Conservation (phyloP, 37 sponge, comb jelly and placozoan species). For the Halichondria panicea region DNA sequence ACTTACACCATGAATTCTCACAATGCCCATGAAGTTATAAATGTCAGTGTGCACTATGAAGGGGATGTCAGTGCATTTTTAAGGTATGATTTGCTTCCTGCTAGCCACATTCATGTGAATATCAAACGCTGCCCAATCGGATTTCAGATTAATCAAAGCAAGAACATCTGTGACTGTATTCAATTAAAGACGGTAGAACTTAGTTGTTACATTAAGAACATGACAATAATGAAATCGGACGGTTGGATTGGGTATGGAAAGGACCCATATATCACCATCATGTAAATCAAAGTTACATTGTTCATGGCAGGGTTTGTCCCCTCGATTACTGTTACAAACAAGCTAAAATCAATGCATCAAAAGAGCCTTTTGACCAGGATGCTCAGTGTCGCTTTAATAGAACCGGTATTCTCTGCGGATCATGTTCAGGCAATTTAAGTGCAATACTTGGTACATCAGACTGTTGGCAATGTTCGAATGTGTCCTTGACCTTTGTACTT, state of each 20-base stretch:
- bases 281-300: not conserved
- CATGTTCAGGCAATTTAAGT: slow-evolving; percentile 29
- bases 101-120: no score
- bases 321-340: slow-evolving; percentile 23
- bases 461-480: slow-evolving; percentile 25
- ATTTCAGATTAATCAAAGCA: no score
- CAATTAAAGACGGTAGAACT: no score
- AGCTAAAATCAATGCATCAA: not conserved
- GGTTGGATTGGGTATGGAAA: not conserved
- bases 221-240: not conserved
- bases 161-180: no score
- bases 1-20: not conserved
- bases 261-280: not conserved
- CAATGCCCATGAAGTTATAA: not conserved
- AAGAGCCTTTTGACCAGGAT: not conserved
- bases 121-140: no score
- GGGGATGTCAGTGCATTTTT: not conserved
- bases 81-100: no score
- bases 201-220: not conserved
- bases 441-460: slow-evolving; percentile 13
- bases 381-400: slow-evolving; percentile 39
- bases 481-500: not conserved
- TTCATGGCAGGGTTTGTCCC: not conserved
- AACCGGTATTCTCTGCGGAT: slow-evolving; percentile 46
- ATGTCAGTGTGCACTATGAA: not conserved